Conservation (phyloP, 2,888 invertebrate species). For the Latrodectus elegans region DNA sequence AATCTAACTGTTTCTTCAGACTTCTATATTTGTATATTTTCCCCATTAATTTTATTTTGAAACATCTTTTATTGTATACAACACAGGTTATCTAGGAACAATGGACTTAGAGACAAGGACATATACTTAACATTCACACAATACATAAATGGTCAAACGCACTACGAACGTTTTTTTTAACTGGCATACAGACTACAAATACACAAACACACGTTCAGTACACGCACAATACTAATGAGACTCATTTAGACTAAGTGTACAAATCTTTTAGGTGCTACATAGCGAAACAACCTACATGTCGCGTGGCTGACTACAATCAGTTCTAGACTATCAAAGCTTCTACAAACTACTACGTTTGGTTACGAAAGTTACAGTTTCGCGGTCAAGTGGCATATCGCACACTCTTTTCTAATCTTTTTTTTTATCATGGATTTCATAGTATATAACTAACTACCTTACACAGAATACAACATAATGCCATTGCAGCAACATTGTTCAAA, state of each 20-base stretch:
- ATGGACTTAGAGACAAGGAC: constrained; percentile 68
- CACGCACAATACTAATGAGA: constrained; percentile 63
- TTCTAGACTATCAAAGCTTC: constrained; percentile 68
- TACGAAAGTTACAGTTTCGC: constrained; percentile 66
- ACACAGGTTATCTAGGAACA: constrained; percentile 69
- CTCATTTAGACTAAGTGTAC: constrained; percentile 69
- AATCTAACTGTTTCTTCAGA: constrained; percentile 61
- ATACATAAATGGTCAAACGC: constrained; percentile 66
- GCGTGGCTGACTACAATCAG: constrained; percentile 66
- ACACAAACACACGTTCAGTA: constrained; percentile 67
- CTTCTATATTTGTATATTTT: constrained; percentile 59
- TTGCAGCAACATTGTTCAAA: constrained; percentile 57
- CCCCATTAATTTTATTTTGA: constrained; percentile 62
- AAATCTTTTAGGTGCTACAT: constrained; percentile 69
- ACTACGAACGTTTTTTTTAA: constrained; percentile 53
- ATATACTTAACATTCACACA: constrained; percentile 67
- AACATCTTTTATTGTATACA: constrained; percentile 61
- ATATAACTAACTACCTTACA: constrained; percentile 66
- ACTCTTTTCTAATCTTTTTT: constrained; percentile 41
- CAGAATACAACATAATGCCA: constrained; percentile 63
- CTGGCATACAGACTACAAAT: constrained; percentile 68
- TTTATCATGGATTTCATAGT: constrained; percentile 59
- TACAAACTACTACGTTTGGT: constrained; percentile 69
- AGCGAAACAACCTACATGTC: constrained; percentile 66
- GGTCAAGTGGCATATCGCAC: constrained; percentile 40